A percentile compares a stretch with the other conserved stretches of the same genome.
Evolutionary conservation across 2,888 invertebrate species (phyloP).

Genomic region (Nemapogon koenigi): DNA sequence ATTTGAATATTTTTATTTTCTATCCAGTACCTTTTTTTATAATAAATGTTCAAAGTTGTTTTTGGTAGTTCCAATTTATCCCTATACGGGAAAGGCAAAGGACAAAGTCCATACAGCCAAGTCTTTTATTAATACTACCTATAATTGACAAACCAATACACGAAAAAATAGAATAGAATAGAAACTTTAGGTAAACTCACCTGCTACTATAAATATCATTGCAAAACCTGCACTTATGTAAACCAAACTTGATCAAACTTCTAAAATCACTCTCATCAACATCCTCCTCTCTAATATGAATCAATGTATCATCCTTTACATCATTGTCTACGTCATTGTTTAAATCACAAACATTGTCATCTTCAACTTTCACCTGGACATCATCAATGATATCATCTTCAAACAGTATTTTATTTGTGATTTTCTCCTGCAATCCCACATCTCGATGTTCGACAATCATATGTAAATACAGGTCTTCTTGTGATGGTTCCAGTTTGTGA

Average conservation of each 20-base stretch:
- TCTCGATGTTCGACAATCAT: slow-evolving; percentile 17
- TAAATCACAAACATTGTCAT: slow-evolving; percentile 3
- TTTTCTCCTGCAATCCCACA: not conserved
- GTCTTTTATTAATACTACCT: too few relatives aligned
- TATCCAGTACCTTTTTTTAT: too few relatives aligned
- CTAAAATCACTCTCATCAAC: not conserved
- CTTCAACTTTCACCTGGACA: slow-evolving; percentile 20
- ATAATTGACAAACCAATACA: too few relatives aligned
- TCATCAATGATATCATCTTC: slow-evolving; percentile 20
- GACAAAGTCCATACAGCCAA: too few relatives aligned
- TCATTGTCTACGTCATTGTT: not conserved
- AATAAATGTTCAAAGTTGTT: too few relatives aligned
- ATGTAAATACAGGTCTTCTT: slow-evolving; percentile 20
- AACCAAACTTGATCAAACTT: not conserved
- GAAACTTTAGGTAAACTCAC: not conserved
- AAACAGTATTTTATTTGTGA: slow-evolving; percentile 19
- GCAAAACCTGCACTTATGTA: slow-evolving; percentile 5
- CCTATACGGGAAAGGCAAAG: too few relatives aligned
- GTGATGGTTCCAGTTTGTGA: slow-evolving; percentile 20
- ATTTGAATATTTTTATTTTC: too few relatives aligned
- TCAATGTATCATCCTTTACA: not conserved
- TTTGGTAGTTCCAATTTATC: too few relatives aligned
- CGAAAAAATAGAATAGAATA: not conserved
- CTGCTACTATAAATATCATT: slow-evolving; percentile 15
- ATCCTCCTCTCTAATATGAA: not conserved